Evolutionary conservation across 2,888 invertebrate genomes (phyloP).

Genomic region (Craniophora ligustri): DNA sequence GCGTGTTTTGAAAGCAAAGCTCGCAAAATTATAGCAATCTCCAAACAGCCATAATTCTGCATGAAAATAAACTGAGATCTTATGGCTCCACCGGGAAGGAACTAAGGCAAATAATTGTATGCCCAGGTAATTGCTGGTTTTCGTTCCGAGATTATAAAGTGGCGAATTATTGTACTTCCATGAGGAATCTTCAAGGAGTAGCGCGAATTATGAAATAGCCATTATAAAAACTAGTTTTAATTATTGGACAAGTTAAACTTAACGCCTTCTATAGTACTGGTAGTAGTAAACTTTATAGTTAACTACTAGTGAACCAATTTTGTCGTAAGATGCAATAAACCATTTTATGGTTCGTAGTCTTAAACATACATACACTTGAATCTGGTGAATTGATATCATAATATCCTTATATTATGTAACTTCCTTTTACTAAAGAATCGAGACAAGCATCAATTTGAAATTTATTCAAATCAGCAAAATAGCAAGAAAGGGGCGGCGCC

Average conservation of each 20-base stretch:
- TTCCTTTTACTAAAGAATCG: slow-evolving; percentile 12
- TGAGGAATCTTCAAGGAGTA: slow-evolving; percentile 35
- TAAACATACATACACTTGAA: slow-evolving; percentile 7
- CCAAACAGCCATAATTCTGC: slow-evolving; percentile 63
- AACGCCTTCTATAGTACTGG: slow-evolving; percentile 5
- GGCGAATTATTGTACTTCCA: slow-evolving; percentile 51
- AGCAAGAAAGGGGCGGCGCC: slow-evolving; percentile 36
- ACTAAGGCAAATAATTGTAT: slow-evolving; percentile 70
- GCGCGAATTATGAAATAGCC: slow-evolving; percentile 37
- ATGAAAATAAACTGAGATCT: slow-evolving; percentile 65
- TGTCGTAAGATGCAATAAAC: slow-evolving; percentile 2
- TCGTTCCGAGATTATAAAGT: slow-evolving; percentile 64
- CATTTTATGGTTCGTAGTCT: slow-evolving; percentile 16
- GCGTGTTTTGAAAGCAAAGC: slow-evolving; percentile 54
- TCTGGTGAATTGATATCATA: too few relatives aligned
- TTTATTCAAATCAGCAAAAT: slow-evolving; percentile 27
- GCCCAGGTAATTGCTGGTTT: slow-evolving; percentile 66
- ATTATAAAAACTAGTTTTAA: slow-evolving; percentile 35
- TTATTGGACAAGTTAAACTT: slow-evolving; percentile 16
- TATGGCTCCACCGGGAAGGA: slow-evolving; percentile 60
- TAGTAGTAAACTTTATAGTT: background rate
- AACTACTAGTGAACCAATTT: slow-evolving; percentile 5
- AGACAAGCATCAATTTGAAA: slow-evolving; percentile 14
- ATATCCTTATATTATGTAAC: slow-evolving; percentile 25
- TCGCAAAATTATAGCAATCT: slow-evolving; percentile 68